Conservation (phyloP, 2,888 invertebrate genomes). For the Drosophila pegasa region DNA sequence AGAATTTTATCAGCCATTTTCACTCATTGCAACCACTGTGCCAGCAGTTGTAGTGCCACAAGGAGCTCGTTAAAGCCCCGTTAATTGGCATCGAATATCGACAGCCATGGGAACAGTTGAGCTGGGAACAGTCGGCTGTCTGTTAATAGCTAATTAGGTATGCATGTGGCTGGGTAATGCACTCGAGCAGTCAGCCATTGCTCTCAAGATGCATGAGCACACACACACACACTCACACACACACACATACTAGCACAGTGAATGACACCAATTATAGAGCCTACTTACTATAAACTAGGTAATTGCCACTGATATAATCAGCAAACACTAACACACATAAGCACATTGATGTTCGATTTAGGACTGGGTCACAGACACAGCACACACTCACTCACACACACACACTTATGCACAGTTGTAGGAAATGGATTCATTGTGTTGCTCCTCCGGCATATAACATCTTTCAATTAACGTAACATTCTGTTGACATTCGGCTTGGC, state of each 20-base stretch:
- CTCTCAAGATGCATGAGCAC: conserved; percentile 55
- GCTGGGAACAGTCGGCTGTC: conserved; percentile 14
- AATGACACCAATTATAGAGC: conserved; percentile 37
- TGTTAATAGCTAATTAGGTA: conserved; percentile 26
- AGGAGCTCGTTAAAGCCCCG: conserved; percentile 8
- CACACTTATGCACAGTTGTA: conserved; percentile 22
- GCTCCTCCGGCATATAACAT: not conserved
- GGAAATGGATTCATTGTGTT: conserved; percentile 12
- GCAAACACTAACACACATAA: conserved; percentile 16
- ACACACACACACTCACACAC: conserved; percentile 20
- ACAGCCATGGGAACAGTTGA: conserved; percentile 9
- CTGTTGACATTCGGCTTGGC: conserved; percentile 7
- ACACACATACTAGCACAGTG: conserved; percentile 26
- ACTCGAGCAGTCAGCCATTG: conserved; percentile 37
- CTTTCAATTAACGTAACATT: not conserved
- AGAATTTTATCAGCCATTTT: not conserved
- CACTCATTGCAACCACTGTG: conserved; percentile 26
- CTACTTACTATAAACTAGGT: conserved; percentile 35
- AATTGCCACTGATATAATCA: conserved; percentile 30
- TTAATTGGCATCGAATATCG: conserved; percentile 46
- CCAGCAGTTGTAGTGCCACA: conserved; percentile 5
- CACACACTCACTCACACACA: conserved; percentile 14
- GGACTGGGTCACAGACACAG: conserved; percentile 28
- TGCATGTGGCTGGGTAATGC: conserved; percentile 55
- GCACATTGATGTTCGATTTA: conserved; percentile 19